Percentiles rank a stretch among this genome's conserved stretches.
Conservation (phyloP, 2,888 invertebrate genomes). For the Drosophila pseudotalamancana region DNA sequence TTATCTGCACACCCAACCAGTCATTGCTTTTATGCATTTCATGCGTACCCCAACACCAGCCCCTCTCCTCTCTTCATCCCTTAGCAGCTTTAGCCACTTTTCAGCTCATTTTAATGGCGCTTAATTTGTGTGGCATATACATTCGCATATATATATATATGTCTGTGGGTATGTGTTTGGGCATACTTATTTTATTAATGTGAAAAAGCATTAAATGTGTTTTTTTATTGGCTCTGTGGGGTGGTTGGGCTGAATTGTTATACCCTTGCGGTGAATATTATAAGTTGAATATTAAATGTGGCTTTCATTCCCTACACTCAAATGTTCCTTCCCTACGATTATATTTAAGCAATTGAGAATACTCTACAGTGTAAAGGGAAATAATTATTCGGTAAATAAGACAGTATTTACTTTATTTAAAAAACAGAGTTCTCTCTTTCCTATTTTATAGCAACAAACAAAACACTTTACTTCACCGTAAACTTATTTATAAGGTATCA, state of each 20-base stretch:
- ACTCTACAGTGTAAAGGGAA: too few species aligned
- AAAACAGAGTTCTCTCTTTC: too few species aligned
- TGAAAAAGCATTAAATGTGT: conserved; percentile 55
- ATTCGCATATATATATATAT: neutral
- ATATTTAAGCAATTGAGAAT: too few species aligned
- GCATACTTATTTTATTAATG: conserved; percentile 66
- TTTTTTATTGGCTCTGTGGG: conserved; percentile 32
- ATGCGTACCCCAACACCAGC: neutral
- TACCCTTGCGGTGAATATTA: neutral
- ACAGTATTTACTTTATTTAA: too few species aligned
- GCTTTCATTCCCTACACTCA: too few species aligned
- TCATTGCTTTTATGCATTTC: conserved; percentile 27
- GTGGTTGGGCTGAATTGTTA: neutral
- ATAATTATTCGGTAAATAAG: too few species aligned
- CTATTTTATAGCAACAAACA: too few species aligned
- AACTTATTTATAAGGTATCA: neutral
- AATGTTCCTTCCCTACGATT: too few species aligned
- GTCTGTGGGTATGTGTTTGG: conserved; percentile 2
- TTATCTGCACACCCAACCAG: conserved; percentile 28
- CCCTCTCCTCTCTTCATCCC: neutral
- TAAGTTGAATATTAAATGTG: conserved; percentile 5
- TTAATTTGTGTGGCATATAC: conserved; percentile 60
- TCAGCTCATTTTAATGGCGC: conserved; percentile 57
- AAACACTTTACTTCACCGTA: neutral
- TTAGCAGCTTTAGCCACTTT: conserved; percentile 10